Evolutionary conservation across 2,888 invertebrate genomes (phyloP).

Genomic region (Agrenia bidenticulata): DNA sequence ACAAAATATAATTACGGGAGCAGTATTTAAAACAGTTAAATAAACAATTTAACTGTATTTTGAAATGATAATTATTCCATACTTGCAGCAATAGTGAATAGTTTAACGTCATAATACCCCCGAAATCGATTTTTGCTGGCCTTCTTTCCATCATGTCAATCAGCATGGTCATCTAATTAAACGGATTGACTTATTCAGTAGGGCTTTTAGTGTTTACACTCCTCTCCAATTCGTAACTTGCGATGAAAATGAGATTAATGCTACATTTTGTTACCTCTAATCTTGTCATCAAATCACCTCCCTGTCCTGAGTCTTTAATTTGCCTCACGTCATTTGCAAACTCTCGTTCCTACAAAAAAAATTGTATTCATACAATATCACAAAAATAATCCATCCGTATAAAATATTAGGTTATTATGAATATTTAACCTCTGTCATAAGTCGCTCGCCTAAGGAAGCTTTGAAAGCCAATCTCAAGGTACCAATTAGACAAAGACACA

Average conservation of each 20-base stretch:
- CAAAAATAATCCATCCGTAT: neutral
- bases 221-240: no score
- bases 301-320: neutral
- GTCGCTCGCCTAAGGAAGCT: neutral
- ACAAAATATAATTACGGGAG: neutral
- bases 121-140: slow-evolving; percentile 27
- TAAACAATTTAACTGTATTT: neutral
- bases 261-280: neutral
- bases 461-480: neutral
- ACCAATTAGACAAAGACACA: neutral
- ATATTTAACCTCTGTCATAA: no score
- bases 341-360: neutral
- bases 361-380: slow-evolving; percentile 8
- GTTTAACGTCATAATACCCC: slow-evolving; percentile 26
- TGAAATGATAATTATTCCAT: neutral
- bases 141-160: slow-evolving; percentile 21
- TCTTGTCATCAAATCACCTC: neutral
- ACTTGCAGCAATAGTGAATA: slow-evolving; percentile 27
- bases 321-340: neutral
- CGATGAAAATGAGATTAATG: no score
- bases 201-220: no score
- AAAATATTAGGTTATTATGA: no score
- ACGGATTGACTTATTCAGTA: no score
- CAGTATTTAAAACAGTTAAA: neutral
- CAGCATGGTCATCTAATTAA: slow-evolving; percentile 23